Base-by-base conservation (phyloP, 2,888 invertebrate genomes). In the Xanthorhoe designata region DNA sequence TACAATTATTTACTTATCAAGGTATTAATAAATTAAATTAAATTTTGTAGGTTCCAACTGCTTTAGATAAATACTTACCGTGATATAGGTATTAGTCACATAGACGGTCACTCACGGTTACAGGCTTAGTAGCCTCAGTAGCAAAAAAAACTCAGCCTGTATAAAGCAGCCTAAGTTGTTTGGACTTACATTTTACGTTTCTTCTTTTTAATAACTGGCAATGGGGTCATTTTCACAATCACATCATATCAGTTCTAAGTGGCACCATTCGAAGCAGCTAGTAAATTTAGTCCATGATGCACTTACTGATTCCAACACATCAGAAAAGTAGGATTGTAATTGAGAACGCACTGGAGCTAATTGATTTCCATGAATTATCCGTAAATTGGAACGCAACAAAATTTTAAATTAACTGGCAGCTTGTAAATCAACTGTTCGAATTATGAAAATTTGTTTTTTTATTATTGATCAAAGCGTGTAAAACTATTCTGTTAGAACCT, bases 201-300 rank as follows among this genome's bases (percentile, higher is more conserved):
- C 56, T 68, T 76, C 77, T 85, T 86, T 70, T 57, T 83, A 61
- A 85, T 73, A 15, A 77, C 82, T 10, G 76, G 68, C 62, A 85
- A 71, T 69, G 86, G 85, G 73, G 86, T 83, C 85, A 86, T 87
- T 70, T 72, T 67, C 50, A 29, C 64, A 67, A 18, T 64, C 49
- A 61, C 64, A 64, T 64, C n/a, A 18, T 52, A 63, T 7, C 10
- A 18, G 45, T 63, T 38, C 38, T 54, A 58, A 53, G 58, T 60
- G 24, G 13, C 54, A 57, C 29, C 17, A 54, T 59, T 54, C 32
- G 13, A 57, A 64, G 53, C 18, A 61, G 59, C 69, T 56, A 65
- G n/a, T 64, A 42, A 17, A 61, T 59, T 67, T 53, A 64, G 51
- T 65, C 57, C 68, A 69, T n/a, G n/a, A 73, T 66, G 74, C 65